These are phyloP conservation scores for Amphipyra berbera DNA, from an alignment of 2,888 invertebrate genomes.

Conservation along the genomic window DNA sequence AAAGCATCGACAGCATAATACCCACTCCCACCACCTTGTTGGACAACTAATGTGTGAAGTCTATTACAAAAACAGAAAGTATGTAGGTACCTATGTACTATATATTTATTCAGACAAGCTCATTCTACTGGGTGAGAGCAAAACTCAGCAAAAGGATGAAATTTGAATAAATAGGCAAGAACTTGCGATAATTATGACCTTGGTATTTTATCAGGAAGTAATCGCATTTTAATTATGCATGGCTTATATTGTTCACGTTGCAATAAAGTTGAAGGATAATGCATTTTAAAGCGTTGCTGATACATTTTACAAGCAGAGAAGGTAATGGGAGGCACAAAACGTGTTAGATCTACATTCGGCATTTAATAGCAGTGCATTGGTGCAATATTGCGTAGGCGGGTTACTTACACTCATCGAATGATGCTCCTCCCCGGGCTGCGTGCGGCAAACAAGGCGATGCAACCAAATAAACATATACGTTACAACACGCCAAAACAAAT, in stretches of 20 bases:
- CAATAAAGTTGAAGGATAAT: slow-evolving; percentile 50
- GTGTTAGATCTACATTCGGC: slow-evolving; percentile 8
- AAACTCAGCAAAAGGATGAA: slow-evolving; percentile 16
- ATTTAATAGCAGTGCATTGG: slow-evolving; percentile 22
- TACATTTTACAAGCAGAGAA: slow-evolving; percentile 30
- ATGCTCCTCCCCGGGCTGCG: slow-evolving; percentile 92
- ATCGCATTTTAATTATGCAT: slow-evolving; percentile 13
- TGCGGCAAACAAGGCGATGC: slow-evolving; percentile 87
- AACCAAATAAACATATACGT: slow-evolving; percentile 85
- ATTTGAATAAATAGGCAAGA: slow-evolving; percentile 3
- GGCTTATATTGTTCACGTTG: slow-evolving; percentile 14
- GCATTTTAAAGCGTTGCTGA: slow-evolving; percentile 19
- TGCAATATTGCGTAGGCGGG: slow-evolving; percentile 55
- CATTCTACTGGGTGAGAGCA: slow-evolving; percentile 1
- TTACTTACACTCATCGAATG: slow-evolving; percentile 93
- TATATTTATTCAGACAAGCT: not conserved
- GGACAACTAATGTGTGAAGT: slow-evolving; percentile 8
- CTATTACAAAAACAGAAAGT: not conserved
- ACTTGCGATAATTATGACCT: slow-evolving; percentile 21
- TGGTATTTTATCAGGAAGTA: slow-evolving; percentile 39
- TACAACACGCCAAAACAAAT: slow-evolving; percentile 80
- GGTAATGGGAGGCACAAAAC: slow-evolving; percentile 14
- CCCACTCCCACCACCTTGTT: slow-evolving; percentile 1
- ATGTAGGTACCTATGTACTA: no score
- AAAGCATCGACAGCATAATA: slow-evolving; percentile 4